Evolutionary conservation across 1,140 invertebrate genomes (phyloP), one percentile per base, ranked within the genome.

Genomic region (Drosophila grimshawi): DNA sequence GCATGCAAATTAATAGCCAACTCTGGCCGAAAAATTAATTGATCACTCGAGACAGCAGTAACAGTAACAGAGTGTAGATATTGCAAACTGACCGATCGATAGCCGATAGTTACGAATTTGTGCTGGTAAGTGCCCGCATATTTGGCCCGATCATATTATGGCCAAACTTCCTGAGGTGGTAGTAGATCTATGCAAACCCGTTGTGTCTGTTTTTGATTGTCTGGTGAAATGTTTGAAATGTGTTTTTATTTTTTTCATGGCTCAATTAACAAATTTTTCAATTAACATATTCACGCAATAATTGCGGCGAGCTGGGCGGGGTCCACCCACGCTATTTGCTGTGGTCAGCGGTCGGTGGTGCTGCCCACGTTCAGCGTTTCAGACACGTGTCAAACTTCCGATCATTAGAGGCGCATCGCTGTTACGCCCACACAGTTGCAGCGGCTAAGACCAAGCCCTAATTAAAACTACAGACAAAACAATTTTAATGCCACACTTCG

Each of bases 231-330:
- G 71, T 43, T 43, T 8, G n/a, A 43, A n/a, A 43, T 43, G 39
- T 43, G 10, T 43, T n/a, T 0, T n/a, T 76, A 68, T 0, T n/a
- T 76, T 71, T 79, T 82, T 69, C 75, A 76, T 79, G 48, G 67
- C 53, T 86, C 48, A 76, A 80, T 74, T 78, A 80, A 86, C 79
- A 86, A 86, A 86, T 72, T 86, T 88, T 88, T 88, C 80, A 88
- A 88, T 86, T 86, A 86, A 86, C 83, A 86, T 86, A 86, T 86
- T 86, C 85, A 83, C 77, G 83, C 83, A 88, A 89, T 88, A 86
- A 86, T 86, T 86, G 77, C 62, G 57, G 48, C 32, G 10, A 39
- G 37, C 29, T 43, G 67, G 78, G 78, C 69, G 55, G 41, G 65
- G 52, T 62, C 37, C 60, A 33, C 81, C 78, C 74, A 81, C 81